These are phyloP conservation scores for Agrypnus murinus DNA, from an alignment of 2,888 invertebrate species.

Conservation along the genomic window DNA sequence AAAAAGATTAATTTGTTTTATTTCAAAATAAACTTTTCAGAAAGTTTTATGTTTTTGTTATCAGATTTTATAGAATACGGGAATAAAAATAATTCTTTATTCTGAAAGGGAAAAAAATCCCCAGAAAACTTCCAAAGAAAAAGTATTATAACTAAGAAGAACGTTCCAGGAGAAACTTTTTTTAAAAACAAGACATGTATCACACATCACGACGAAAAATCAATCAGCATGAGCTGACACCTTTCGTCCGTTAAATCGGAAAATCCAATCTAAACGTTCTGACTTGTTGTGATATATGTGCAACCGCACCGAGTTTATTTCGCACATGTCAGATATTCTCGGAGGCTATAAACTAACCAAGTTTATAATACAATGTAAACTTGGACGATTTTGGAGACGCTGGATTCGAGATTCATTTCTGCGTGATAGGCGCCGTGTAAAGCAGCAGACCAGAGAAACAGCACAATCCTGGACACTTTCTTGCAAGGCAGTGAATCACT, in stretches of 20 bases:
- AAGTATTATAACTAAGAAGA: conserved; percentile 14
- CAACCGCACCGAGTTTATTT: conserved; percentile 61
- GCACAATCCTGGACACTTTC: conserved; percentile 31
- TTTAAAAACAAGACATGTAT: conserved; percentile 28
- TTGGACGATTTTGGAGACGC: conserved; percentile 48
- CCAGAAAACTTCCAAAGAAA: not conserved
- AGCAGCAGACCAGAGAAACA: conserved; percentile 40
- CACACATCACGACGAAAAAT: conserved; percentile 45
- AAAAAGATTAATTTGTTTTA: too few species aligned
- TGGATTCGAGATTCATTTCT: conserved; percentile 48
- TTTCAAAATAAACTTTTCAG: too few species aligned
- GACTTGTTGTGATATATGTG: conserved; percentile 60
- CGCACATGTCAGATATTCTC: conserved; percentile 59
- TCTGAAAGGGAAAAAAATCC: too few species aligned
- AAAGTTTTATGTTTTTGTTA: too few species aligned
- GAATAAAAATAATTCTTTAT: too few species aligned
- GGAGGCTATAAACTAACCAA: conserved; percentile 57
- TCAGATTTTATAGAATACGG: too few species aligned
- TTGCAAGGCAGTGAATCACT: conserved; percentile 40
- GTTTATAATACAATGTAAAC: conserved; percentile 52
- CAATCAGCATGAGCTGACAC: conserved; percentile 55
- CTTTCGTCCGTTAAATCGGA: conserved; percentile 57
- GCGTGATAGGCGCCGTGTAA: conserved; percentile 39
- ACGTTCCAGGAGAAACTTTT: not conserved
- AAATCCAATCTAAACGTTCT: conserved; percentile 59